Conservation (phyloP, 2,797 vertebrate genomes). For the Myripristis murdjan region DNA sequence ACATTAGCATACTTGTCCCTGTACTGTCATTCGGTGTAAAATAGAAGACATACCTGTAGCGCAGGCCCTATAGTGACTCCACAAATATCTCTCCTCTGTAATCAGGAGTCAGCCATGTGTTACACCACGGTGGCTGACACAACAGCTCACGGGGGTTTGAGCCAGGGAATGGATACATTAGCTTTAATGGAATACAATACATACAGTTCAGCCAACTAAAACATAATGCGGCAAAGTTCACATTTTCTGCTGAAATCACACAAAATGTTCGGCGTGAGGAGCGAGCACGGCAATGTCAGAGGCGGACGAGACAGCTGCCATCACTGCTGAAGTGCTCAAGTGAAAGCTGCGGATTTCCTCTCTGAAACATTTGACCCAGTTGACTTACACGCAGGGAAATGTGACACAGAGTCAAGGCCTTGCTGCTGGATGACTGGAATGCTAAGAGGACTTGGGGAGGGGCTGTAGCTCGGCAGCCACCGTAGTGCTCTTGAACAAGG, state of each 20-base stretch:
- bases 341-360: conserved; percentile 1
- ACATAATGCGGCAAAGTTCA: conserved; percentile 20
- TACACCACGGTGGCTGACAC: conserved; percentile 44
- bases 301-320: not conserved
- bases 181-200: conserved; percentile 43
- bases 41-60: conserved; percentile 57
- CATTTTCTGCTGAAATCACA: conserved; percentile 29
- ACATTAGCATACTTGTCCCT: conserved; percentile 67
- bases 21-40: conserved; percentile 55
- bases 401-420: too few relatives aligned
- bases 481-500: too few relatives aligned
- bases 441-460: too few relatives aligned
- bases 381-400: not conserved
- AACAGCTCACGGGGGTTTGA: conserved; percentile 26
- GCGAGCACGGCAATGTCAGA: not conserved
- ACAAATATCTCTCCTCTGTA: conserved; percentile 61
- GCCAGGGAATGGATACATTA: conserved; percentile 36
- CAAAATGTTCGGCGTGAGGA: not conserved
- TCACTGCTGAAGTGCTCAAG: not conserved
- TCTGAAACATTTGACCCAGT: not conserved
- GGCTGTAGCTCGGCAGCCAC: too few relatives aligned
- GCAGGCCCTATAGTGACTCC: conserved; percentile 37
- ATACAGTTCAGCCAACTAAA: conserved; percentile 39
- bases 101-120: conserved; percentile 61
- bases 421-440: too few relatives aligned